Base-by-base conservation (phyloP, 2,113 vertebrate genomes). In the Turdus rufiventris region DNA sequence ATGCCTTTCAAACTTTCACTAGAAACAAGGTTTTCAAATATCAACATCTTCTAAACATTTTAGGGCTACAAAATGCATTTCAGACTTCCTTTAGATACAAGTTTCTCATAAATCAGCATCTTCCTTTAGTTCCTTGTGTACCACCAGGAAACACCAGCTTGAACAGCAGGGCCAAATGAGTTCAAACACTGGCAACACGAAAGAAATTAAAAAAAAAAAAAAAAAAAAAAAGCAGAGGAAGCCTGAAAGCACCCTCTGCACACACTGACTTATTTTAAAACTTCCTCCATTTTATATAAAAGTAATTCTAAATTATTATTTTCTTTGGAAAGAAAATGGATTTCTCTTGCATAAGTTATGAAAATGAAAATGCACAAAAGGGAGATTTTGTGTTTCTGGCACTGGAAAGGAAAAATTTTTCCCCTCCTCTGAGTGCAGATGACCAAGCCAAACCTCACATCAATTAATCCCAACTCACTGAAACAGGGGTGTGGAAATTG, bases 61-160 rank as follows among this genome's bases (percentile, higher is more conserved):
- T 42, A 42, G 40, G 29, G 19, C 12, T 33, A 88, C 84, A 63
- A 98, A 98, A 93, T 97, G 91, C 18, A 96, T 96, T 5, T 97
- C 83, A 24, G 40, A 18, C 21, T 70, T 76, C 43, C 28, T 45
- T 58, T 79, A 31, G 53, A 54, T 33, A 9, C 1, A 86, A 66
- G 5, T 13, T 89, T 83, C 18, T 65, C 26, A 29, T 34, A 79
- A 72, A 56, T 76, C 45, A 68, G 25, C 73, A 63, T 62, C 24
- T 89, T 57, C 29, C 8, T 28, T 56, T 21, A 33, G 24, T 34
- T 89, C 75, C 40, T 56, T 67, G 21, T 43, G 31, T 28, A 11
- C 26, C 8, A 43, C 31, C 48, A 40, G 71, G 62, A 85, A 82
- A 48, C 5, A 23, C 19, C 73, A 76, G 25, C n/a, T 15, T 36